phyloP scores from a whole-genome alignment of 2,888 invertebrate genomes.

The Melieria crassipennis region DNA sequence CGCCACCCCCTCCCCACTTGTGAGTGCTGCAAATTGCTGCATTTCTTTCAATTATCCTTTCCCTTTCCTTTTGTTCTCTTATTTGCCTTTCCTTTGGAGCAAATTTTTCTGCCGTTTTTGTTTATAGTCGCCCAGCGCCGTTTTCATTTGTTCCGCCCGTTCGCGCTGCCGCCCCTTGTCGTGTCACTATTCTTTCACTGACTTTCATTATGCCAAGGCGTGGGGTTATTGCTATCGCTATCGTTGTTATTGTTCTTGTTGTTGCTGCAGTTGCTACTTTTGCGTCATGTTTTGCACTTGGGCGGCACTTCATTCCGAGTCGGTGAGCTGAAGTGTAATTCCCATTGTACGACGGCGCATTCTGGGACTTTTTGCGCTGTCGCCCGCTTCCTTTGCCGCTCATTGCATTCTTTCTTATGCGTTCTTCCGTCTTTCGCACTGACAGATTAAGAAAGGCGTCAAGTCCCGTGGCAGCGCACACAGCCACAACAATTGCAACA shows the following conservation, averaged over 20 bases:
- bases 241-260: slow-evolving; percentile 47
- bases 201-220: too few species aligned
- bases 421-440: background rate
- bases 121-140: background rate
- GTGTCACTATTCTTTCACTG: too few species aligned
- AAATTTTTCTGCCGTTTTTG: slow-evolving; percentile 5
- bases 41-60: slow-evolving; percentile 3
- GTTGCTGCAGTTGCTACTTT: slow-evolving; percentile 12
- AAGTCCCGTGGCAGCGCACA: slow-evolving; percentile 6
- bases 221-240: slow-evolving; percentile 45
- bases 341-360: slow-evolving; percentile 25
- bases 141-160: slow-evolving; percentile 45
- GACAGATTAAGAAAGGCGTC: slow-evolving; percentile 6
- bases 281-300: background rate
- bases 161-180: background rate
- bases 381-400: background rate
- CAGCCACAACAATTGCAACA: too few species aligned
- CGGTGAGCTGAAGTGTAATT: slow-evolving; percentile 35
- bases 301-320: slow-evolving; percentile 25
- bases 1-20: background rate
- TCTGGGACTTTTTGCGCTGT: slow-evolving; percentile 6
- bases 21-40: too few species aligned
- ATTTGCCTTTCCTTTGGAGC: slow-evolving; percentile 4
- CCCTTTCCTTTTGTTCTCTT: background rate
- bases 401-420: background rate